Base-by-base conservation (phyloP, 2,797 vertebrate genomes). In the Tokudaia tokunoshimensis region DNA sequence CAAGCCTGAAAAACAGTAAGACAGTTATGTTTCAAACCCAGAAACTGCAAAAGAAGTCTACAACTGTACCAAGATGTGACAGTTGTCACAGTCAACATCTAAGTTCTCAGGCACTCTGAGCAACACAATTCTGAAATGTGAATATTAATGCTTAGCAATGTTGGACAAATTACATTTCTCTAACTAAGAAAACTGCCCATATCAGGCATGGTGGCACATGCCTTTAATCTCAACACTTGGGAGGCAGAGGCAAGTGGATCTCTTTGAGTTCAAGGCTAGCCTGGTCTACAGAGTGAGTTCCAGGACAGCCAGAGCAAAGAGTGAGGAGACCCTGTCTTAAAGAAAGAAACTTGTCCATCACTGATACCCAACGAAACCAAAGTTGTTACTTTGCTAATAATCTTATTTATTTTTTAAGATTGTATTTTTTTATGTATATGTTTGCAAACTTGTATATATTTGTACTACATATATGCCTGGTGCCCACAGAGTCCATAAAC, bases 11-110 rank as follows among this genome's bases (percentile, higher is more conserved):
- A 92, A 97, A 87, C 41, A 9, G 41, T 6, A 74, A 92, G 55
- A 86, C 70, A 37, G 55, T 67, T 94, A 81, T 83, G 92, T 72
- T 85, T 91, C 50, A 91, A 94, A 50, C 6, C 7, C 70, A 96
- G 90, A 95, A 91, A 89, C 70, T 94, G 87, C 74, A 91, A n/a
- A 85, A 95, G 80, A 96, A 97, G 93, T 63, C 83, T 86, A 92
- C 80, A 52, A 78, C 13, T 47, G 11, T 52, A 91, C 91, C 82
- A 92, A 94, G 96, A 95, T 75, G 19, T 47, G 59, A 22, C 76
- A 94, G 55, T 61, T 91, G 82, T 0, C 70, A 96, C 72, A 47
- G 20, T 78, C 65, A 95, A 70, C 52, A 65, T 80, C 14, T 78
- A 74, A 94, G 72, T 29, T 86, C 89, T 96, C 85, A 95, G 97